Base-by-base conservation (phyloP, 2,797 vertebrate genomes). In the Balearica regulorum region DNA sequence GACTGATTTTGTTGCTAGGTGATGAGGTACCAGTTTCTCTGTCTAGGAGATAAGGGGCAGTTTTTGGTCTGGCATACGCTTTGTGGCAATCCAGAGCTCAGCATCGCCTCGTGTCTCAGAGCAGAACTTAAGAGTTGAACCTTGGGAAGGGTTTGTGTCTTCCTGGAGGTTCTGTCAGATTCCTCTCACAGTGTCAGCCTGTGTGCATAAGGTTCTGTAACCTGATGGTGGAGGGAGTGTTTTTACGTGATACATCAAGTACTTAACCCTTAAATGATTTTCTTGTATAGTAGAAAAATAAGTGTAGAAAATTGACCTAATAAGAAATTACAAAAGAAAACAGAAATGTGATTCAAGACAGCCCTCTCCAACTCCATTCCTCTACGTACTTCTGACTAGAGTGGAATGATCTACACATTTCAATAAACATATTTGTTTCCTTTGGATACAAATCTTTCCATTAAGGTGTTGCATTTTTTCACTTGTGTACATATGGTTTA, bases 51-150 rank as follows among this genome's bases (percentile, higher is more conserved):
- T 17, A 29, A 1, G 4, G 62, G 66, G 18, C 46, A 54, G 26
- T 4, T 86, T 69, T 66, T 60, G 29, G 11, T 79, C 31, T 54
- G 70, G 41, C 0, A 0, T 53, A 16, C 0, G 1, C 25, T 76
- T 54, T 37, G 35, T 69, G 55, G 13, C 44, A 60, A 5, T 87
- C 21, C 55, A 53, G 55, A 89, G 49, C 22, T 87, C 66, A 55
- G 7, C 8, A 0, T 65, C 82, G 8, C 53, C 37, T 87, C 1
- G 0, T 37, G 7, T 66, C 35, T 73, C 33, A 18, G 35, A 60
- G n/a, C 37, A 88, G 48, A 73, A 31, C 31, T 55, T 43, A 5
- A 43, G 39, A 66, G 25, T 8, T 89, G 44, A 61, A 35, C 3
- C 0, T 28, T 43, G 55, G 51, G 43, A 87, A 79, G 24, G 25